phyloP scores from a whole-genome alignment of 2,888 invertebrate species.

The Hyppa rectilinea region DNA sequence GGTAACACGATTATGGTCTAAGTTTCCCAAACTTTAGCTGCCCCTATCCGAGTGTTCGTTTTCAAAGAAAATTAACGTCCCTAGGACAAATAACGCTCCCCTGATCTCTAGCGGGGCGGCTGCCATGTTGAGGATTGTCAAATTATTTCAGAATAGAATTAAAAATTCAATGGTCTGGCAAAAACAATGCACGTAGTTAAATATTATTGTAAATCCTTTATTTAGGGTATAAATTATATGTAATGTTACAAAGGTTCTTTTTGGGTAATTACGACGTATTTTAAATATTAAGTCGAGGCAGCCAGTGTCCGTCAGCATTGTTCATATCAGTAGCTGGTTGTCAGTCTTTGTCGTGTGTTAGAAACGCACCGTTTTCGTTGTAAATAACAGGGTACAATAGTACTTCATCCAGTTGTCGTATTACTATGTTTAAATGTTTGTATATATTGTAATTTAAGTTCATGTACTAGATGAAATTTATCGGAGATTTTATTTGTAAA shows the following conservation, averaged over 20 bases:
- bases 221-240: slow-evolving; percentile 58
- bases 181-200: slow-evolving; percentile 71
- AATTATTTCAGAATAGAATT: slow-evolving; percentile 51
- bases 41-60: slow-evolving; percentile 51
- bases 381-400: slow-evolving; percentile 79
- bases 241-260: slow-evolving; percentile 54
- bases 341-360: slow-evolving; percentile 35
- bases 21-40: slow-evolving; percentile 37
- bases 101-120: slow-evolving; percentile 48
- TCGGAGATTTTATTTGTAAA: slow-evolving; percentile 75
- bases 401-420: slow-evolving; percentile 80
- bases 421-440: slow-evolving; percentile 80
- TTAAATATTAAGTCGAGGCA: slow-evolving; percentile 34
- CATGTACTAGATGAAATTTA: slow-evolving; percentile 73
- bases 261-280: slow-evolving; percentile 47
- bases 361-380: slow-evolving; percentile 60
- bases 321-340: slow-evolving; percentile 33
- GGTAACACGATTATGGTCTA: slow-evolving; percentile 89
- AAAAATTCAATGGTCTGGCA: slow-evolving; percentile 61
- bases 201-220: slow-evolving; percentile 63
- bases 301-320: slow-evolving; percentile 26
- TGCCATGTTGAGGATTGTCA: slow-evolving; percentile 58
- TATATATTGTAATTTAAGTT: slow-evolving; percentile 82
- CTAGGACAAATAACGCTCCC: slow-evolving; percentile 54
- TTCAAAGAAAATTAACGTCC: slow-evolving; percentile 57